Conservation (phyloP, 2,888 invertebrate genomes). For the Eurytoma adleriae region DNA sequence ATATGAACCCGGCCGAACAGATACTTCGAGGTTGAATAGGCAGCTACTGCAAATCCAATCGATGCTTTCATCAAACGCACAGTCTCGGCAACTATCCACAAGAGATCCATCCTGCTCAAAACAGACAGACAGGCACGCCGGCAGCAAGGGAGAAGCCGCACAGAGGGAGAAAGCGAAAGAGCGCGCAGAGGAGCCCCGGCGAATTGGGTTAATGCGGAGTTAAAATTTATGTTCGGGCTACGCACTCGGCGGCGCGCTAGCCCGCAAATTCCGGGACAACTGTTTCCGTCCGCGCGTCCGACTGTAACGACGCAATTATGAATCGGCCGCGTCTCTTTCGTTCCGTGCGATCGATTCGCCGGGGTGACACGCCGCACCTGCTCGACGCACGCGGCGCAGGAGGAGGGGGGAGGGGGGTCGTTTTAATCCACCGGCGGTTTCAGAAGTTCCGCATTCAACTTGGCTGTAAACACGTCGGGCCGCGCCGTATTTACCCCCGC, state of each 20-base stretch:
- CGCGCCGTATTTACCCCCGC: conserved; percentile 32
- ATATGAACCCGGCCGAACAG: too few species aligned
- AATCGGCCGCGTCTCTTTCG: conserved; percentile 9
- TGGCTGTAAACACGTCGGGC: conserved; percentile 39
- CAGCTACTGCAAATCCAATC: too few species aligned
- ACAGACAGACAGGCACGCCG: neutral
- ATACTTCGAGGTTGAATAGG: too few species aligned
- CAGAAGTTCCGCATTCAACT: conserved; percentile 37
- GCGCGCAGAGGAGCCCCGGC: neutral
- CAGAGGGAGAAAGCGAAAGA: neutral
- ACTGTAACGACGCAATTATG: conserved; percentile 15
- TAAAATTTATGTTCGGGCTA: conserved; percentile 26
- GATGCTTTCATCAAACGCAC: too few species aligned
- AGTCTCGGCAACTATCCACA: too few species aligned
- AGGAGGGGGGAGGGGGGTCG: neutral
- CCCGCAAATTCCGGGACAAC: conserved; percentile 28
- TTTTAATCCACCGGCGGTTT: neutral
- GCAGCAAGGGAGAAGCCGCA: neutral
- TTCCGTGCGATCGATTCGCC: neutral
- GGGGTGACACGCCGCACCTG: too few species aligned
- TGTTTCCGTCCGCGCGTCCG: conserved; percentile 19
- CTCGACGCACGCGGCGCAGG: neutral
- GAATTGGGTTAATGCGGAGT: conserved; percentile 45
- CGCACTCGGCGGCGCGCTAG: neutral
- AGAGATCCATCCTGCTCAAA: neutral